Conservation (phyloP, 1,140 invertebrate genomes). For the Harpegnathos saltator region DNA sequence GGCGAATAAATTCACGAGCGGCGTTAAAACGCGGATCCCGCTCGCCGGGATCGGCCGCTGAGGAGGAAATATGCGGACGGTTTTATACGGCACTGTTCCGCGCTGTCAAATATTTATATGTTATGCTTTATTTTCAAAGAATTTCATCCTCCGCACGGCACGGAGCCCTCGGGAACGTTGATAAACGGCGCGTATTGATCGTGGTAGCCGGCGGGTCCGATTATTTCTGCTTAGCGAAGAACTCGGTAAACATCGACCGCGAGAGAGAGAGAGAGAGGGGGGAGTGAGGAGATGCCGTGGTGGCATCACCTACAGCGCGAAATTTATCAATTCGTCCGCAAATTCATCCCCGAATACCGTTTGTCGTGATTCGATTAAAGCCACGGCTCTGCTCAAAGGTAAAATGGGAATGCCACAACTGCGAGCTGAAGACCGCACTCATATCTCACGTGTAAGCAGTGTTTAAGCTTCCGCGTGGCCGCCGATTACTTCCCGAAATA, state of each 20-base stretch:
- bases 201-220: not conserved
- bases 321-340: conserved; percentile 40
- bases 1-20: conserved; percentile 39
- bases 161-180: conserved; percentile 5
- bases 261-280: conserved; percentile 9
- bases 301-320: conserved; percentile 25
- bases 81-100: conserved; percentile 30
- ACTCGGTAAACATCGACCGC: conserved; percentile 27
- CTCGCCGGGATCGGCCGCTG: not conserved
- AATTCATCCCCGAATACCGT: conserved; percentile 10
- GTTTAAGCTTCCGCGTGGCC: no score
- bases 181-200: conserved; percentile 50
- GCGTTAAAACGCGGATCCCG: conserved; percentile 38
- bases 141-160: not conserved
- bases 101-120: conserved; percentile 53
- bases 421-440: not conserved
- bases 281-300: not conserved
- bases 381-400: conserved; percentile 28
- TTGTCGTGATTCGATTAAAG: conserved; percentile 45
- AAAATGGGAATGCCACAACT: conserved; percentile 14
- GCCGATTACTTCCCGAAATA: no score
- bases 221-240: conserved; percentile 53
- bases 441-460: not conserved
- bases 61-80: conserved; percentile 32
- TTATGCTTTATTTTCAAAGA: conserved; percentile 46